Evolutionary conservation across 92 coral and sea anemone species (phyloP).

Genomic region (Metridium senile): DNA sequence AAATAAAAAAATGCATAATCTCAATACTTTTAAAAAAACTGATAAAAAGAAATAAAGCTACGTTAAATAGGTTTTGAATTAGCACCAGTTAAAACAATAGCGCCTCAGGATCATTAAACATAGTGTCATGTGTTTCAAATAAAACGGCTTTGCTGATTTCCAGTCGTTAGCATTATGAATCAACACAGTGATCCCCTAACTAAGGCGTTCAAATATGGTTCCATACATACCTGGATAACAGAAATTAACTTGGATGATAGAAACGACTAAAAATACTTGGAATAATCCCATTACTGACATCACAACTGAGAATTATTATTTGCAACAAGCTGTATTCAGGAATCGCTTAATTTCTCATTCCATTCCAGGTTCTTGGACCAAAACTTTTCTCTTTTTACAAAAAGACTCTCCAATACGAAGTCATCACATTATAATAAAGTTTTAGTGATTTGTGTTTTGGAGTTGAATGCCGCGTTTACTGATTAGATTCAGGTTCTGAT

Average conservation of each 20-base stretch:
- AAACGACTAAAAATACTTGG: neutral
- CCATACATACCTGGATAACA: neutral
- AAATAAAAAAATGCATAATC: neutral
- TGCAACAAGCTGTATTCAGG: neutral
- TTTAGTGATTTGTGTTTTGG: no score
- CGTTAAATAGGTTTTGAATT: neutral
- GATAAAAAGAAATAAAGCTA: no score
- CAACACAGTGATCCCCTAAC: neutral
- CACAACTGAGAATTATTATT: neutral
- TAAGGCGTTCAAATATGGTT: neutral
- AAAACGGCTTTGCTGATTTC: neutral
- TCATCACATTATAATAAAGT: no score
- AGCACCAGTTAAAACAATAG: neutral
- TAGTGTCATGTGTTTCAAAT: neutral
- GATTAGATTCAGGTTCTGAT: no score
- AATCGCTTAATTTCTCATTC: neutral
- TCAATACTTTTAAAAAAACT: no score
- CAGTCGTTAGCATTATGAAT: neutral
- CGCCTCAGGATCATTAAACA: neutral
- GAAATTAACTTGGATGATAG: neutral
- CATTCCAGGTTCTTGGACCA: neutral
- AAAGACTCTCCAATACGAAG: neutral
- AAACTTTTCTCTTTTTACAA: neutral
- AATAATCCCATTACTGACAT: constrained; percentile 1
- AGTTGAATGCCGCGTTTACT: no score